phyloP scores from a whole-genome alignment of 1,140 invertebrate species.

The Ericerus pela region DNA sequence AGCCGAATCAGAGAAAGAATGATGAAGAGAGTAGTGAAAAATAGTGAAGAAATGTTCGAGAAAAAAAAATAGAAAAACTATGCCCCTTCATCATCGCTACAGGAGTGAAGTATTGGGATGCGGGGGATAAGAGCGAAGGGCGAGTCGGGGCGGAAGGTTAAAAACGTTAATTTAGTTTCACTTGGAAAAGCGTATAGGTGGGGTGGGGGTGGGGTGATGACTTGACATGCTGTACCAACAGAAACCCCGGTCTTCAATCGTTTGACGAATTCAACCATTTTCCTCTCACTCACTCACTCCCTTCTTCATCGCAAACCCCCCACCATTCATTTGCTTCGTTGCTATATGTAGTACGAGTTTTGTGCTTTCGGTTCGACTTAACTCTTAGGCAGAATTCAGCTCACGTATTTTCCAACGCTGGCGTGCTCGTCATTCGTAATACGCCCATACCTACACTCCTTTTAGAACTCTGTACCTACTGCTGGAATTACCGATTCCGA shows the following conservation, averaged over 20 bases:
- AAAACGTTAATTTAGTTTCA: conserved; percentile 7
- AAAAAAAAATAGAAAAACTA: conserved; percentile 2
- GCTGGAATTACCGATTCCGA: neutral
- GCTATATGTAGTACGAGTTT: conserved; percentile 36
- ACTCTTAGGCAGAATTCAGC: conserved; percentile 5
- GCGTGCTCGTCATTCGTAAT: conserved; percentile 8
- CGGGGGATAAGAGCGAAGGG: too few relatives aligned
- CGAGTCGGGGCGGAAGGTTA: too few relatives aligned
- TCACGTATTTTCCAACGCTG: conserved; percentile 7
- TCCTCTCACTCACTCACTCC: conserved; percentile 3
- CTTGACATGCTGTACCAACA: conserved; percentile 13
- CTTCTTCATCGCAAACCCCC: too few relatives aligned
- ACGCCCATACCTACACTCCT: neutral
- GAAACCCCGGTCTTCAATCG: conserved; percentile 9
- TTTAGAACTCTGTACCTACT: neutral
- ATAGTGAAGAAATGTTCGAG: too few relatives aligned
- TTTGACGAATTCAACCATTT: conserved; percentile 13
- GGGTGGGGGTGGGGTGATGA: conserved; percentile 8
- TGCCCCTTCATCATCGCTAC: conserved; percentile 2
- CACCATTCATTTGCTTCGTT: too few relatives aligned
- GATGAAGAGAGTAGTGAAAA: too few relatives aligned
- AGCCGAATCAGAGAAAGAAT: too few relatives aligned
- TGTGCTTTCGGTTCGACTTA: conserved; percentile 19
- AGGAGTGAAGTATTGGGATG: too few relatives aligned
- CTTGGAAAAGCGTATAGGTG: conserved; percentile 7